phyloP scores from a whole-genome alignment of 2,113 vertebrate genomes.

The Sakesphorus luctuosus region DNA sequence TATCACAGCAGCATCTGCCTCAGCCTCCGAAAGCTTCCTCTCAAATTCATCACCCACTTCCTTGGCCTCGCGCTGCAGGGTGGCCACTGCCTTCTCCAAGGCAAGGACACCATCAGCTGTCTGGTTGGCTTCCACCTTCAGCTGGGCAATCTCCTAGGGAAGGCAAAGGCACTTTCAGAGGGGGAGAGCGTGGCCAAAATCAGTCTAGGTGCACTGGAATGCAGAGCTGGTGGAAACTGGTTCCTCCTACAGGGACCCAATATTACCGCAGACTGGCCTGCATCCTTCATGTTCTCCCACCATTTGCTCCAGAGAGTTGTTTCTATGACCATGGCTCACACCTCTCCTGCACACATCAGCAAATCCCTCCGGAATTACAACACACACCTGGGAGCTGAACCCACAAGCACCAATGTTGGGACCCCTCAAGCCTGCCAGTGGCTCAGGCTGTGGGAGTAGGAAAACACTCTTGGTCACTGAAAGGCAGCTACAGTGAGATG shows the following conservation, averaged over 20 bases:
- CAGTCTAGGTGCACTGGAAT: background rate
- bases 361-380: background rate
- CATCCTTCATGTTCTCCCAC: background rate
- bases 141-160: conserved; percentile 71
- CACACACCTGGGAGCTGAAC: background rate
- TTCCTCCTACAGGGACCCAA: background rate
- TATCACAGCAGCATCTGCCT: conserved; percentile 8
- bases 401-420: background rate
- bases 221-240: background rate
- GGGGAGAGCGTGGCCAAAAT: background rate
- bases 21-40: conserved; percentile 43
- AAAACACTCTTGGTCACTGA: background rate
- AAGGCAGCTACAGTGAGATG: background rate
- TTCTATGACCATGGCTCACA: background rate
- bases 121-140: conserved; percentile 76
- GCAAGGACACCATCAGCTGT: conserved; percentile 74
- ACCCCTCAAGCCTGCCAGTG: background rate
- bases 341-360: background rate
- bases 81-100: conserved; percentile 76
- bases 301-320: background rate
- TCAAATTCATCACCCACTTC: conserved; percentile 50
- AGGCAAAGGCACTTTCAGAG: background rate
- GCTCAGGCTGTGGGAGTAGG: background rate
- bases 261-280: background rate
- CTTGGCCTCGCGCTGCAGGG: conserved; percentile 48